Conservation (phyloP, 2,113 vertebrate species). For the Hippoglossus stenolepis region DNA sequence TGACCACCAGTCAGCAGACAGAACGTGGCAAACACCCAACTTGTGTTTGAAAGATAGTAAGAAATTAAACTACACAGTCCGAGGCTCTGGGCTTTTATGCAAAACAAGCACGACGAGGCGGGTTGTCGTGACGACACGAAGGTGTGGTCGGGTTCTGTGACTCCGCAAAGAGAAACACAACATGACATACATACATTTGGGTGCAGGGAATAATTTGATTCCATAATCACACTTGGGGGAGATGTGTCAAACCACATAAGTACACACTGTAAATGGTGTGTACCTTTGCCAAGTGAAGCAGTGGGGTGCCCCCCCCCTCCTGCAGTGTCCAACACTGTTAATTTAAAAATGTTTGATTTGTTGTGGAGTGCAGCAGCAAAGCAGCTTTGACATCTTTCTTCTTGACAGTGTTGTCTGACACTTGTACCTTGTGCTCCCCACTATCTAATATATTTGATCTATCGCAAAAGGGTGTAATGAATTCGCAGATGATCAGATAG, state of each 20-base stretch:
- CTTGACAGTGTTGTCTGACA: slow-evolving; percentile 13
- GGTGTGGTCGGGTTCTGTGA: neutral
- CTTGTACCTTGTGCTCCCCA: slow-evolving; percentile 20
- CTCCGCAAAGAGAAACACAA: neutral
- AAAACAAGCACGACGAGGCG: slow-evolving; percentile 14
- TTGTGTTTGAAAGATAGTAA: slow-evolving; percentile 9
- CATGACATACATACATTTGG: neutral
- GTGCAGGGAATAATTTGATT: neutral
- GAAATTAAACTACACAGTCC: slow-evolving; percentile 3
- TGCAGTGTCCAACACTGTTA: too few species aligned
- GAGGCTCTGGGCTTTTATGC: neutral
- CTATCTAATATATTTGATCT: slow-evolving; percentile 45
- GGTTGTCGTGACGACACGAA: slow-evolving; percentile 11
- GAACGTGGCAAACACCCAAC: neutral
- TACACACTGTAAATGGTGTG: slow-evolving; percentile 16
- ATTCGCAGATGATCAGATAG: slow-evolving; percentile 57
- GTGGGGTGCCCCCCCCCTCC: neutral
- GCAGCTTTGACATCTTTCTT: slow-evolving; percentile 31
- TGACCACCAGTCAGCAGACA: neutral
- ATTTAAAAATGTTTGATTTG: too few species aligned
- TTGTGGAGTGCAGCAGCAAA: too few species aligned
- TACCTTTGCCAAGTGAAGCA: slow-evolving; percentile 14
- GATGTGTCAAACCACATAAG: slow-evolving; percentile 14
- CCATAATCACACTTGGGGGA: neutral
- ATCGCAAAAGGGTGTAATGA: slow-evolving; percentile 41